Evolutionary conservation across 2,888 invertebrate genomes (phyloP), one percentile per base, ranked within the genome.

Genomic region (Hypselothyrea guttata): DNA sequence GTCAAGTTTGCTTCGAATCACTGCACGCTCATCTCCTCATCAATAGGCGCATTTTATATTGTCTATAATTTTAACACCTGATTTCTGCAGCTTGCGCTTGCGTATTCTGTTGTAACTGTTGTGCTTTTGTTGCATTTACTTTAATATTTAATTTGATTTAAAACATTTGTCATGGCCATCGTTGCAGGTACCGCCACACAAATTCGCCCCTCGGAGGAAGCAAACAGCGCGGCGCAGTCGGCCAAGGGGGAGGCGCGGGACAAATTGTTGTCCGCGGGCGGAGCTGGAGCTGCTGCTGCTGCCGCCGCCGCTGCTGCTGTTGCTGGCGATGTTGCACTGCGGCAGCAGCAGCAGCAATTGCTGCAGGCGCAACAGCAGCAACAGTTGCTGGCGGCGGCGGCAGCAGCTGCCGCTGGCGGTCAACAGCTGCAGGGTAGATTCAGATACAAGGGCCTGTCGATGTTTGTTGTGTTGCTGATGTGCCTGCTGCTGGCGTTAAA

Each of bases 401-500:
- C 30, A 30, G 30, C 30, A 7, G 53, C 63, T 7, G 40, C 27
- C 1, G 18, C 13, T 27, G 60, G 61, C 16, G 59, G 60, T 1
- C 69, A 71, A 33, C 56, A 54, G 47, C 44, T 45, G 9, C 55
- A 51, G 54, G 46, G 66, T 33, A 57, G 41, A 56, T 62, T 72
- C 54, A 86, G 85, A 79, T 87, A 87, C 78, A 89, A 88, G 74
- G 86, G 88, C 72, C 86, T 90, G 57, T 88, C 90, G 66, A 78
- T 88, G 74, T 90, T 91, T 74, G 91, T 92, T 66, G 90, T 91
- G 75, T 83, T 89, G 69, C 89, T 93, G 69, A 91, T 94, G 89
- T 91, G 94, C 83, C 90, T 93, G 69, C 91, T 93, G 71, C 92
- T 94, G 69, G 90, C 95, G 78, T 90, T 96, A 82, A 95, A 95